Conservation (phyloP, 2,113 vertebrate species). For the Aramus guarauna region DNA sequence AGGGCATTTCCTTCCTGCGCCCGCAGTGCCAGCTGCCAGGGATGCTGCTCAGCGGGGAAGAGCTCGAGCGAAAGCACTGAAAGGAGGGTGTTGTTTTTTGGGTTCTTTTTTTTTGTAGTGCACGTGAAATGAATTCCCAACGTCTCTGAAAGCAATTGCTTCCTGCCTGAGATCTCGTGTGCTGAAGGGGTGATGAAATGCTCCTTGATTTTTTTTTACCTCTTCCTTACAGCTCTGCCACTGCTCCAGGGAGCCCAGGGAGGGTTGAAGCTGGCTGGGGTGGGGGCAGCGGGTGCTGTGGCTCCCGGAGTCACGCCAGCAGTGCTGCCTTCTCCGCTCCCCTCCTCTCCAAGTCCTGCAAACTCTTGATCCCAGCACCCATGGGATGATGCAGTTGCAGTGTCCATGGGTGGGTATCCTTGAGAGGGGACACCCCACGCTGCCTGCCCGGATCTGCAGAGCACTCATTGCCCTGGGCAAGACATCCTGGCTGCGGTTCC, state of each 20-base stretch:
- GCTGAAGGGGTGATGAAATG: not conserved
- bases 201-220: not conserved
- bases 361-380: not conserved
- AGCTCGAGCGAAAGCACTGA: not conserved
- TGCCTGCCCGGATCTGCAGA: not conserved
- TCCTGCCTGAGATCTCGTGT: not conserved
- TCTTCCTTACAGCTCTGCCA: not conserved
- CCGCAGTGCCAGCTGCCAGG: constrained; percentile 16
- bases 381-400: rapidly evolving
- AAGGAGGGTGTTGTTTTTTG: not conserved
- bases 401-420: not conserved
- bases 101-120: not conserved
- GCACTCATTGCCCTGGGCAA: rapidly evolving
- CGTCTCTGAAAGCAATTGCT: not conserved
- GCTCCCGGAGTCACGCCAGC: rapidly evolving
- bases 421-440: rapidly evolving
- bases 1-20: constrained; percentile 55
- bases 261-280: not conserved
- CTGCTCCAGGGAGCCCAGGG: not conserved
- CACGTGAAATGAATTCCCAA: not conserved
- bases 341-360: not conserved
- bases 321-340: not conserved
- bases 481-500: not conserved
- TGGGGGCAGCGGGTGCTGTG: not conserved
- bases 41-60: not conserved